These are phyloP conservation scores for Leptodirus hochenwartii DNA, from an alignment of 2,888 invertebrate species.

Conservation along the genomic window DNA sequence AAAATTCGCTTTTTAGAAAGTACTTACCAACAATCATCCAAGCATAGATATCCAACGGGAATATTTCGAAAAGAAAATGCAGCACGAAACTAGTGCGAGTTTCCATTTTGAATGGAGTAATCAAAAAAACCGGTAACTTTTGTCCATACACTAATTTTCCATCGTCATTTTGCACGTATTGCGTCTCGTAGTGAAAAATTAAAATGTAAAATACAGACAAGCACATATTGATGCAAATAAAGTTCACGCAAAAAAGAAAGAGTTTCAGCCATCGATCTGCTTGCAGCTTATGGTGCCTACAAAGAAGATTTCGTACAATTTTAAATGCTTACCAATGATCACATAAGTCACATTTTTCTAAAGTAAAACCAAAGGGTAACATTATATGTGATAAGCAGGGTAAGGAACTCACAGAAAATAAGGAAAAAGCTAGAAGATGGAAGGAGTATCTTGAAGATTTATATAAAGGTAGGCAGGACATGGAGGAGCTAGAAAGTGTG, in stretches of 20 bases:
- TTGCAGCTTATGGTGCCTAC: slow-evolving; percentile 9
- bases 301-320: too few relatives aligned
- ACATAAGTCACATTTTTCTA: too few relatives aligned
- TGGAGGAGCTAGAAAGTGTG: too few relatives aligned
- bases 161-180: slow-evolving; percentile 9
- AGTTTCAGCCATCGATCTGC: slow-evolving; percentile 12
- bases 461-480: too few relatives aligned
- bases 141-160: slow-evolving; percentile 13
- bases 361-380: too few relatives aligned
- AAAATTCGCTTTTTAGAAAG: slow-evolving; percentile 1
- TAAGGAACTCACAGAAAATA: too few relatives aligned
- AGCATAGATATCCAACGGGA: slow-evolving; percentile 12
- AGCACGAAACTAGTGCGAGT: slow-evolving; percentile 11
- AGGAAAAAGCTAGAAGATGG: too few relatives aligned
- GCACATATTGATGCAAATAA: slow-evolving; percentile 13
- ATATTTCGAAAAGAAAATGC: slow-evolving; percentile 13
- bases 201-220: slow-evolving; percentile 11
- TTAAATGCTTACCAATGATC: too few relatives aligned
- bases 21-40: slow-evolving; percentile 14
- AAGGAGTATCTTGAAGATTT: too few relatives aligned
- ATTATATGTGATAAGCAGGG: too few relatives aligned
- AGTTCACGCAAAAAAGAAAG: slow-evolving; percentile 12
- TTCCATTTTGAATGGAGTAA: slow-evolving; percentile 11
- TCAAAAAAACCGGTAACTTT: slow-evolving; percentile 12
- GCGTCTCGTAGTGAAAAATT: slow-evolving; percentile 10